These are phyloP conservation scores for Orgyia antiqua DNA, from an alignment of 2,888 invertebrate species.

Conservation along the genomic window DNA sequence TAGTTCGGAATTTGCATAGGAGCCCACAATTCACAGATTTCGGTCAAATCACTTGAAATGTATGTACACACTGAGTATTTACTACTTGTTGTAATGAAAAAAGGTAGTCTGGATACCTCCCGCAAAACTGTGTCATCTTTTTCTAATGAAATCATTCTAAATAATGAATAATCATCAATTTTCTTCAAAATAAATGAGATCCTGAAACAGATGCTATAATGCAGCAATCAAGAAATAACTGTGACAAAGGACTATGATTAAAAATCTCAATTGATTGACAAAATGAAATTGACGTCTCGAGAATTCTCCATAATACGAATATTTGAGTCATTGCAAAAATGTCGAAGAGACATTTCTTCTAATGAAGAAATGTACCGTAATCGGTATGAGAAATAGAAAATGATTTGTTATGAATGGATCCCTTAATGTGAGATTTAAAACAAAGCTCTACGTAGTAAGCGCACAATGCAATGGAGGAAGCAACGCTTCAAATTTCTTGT, in stretches of 20 bases:
- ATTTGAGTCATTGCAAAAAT: conserved; percentile 17
- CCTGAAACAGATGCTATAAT: conserved; percentile 16
- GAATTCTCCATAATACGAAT: conserved; percentile 14
- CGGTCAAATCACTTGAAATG: conserved; percentile 34
- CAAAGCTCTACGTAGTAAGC: too few species aligned
- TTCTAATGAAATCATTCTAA: too few species aligned
- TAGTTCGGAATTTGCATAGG: conserved; percentile 42
- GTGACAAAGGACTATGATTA: conserved; percentile 28
- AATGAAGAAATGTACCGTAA: too few species aligned
- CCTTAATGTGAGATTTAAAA: too few species aligned
- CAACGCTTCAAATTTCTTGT: too few species aligned
- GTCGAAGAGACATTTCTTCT: conserved; percentile 7
- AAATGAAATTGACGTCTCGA: conserved; percentile 24
- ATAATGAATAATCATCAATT: too few species aligned
- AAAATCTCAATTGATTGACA: conserved; percentile 27
- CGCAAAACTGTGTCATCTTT: too few species aligned
- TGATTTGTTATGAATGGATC: conserved; percentile 8
- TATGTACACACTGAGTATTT: too few species aligned
- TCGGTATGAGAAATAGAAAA: conserved; percentile 10
- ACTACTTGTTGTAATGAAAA: too few species aligned
- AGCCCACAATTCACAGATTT: conserved; percentile 35
- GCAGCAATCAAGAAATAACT: conserved; percentile 18
- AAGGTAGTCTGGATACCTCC: too few species aligned
- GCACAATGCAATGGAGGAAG: too few species aligned
- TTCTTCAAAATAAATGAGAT: conserved; percentile 17